A percentile compares a stretch with the other conserved stretches of the same genome.
Evolutionary conservation across 2,797 vertebrate species (phyloP).

Genomic region (Poecilia gillii): DNA sequence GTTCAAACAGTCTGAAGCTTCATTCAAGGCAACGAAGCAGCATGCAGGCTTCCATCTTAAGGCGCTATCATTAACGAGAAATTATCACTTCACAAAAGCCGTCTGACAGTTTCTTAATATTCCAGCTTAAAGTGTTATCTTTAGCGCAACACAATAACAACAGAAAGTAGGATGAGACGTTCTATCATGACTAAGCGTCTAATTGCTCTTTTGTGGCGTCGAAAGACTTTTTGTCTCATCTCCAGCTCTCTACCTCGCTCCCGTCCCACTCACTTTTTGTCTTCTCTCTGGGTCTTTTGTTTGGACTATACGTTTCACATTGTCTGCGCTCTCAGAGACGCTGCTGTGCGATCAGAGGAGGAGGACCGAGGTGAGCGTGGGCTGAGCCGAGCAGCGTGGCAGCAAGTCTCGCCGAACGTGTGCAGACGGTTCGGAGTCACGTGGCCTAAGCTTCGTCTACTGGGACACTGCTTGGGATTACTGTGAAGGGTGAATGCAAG

Average conservation of each 20-base stretch:
- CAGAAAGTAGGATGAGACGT: slow-evolving; percentile 41
- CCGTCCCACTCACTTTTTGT: slow-evolving; percentile 60
- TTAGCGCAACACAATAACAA: slow-evolving; percentile 36
- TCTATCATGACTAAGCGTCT: slow-evolving; percentile 57
- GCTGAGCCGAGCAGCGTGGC: slow-evolving; percentile 28
- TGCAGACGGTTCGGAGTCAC: slow-evolving; percentile 34
- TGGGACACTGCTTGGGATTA: slow-evolving; percentile 30
- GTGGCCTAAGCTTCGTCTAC: slow-evolving; percentile 39
- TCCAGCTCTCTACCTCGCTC: slow-evolving; percentile 48
- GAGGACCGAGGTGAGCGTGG: slow-evolving; percentile 46
- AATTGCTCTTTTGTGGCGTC: slow-evolving; percentile 49
- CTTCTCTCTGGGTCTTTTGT: slow-evolving; percentile 56
- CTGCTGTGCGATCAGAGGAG: slow-evolving; percentile 37
- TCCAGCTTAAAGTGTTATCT: slow-evolving; percentile 23
- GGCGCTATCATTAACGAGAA: not conserved
- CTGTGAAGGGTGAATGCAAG: slow-evolving; percentile 28
- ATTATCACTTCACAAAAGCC: not conserved
- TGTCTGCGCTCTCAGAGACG: slow-evolving; percentile 48
- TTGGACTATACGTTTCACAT: slow-evolving; percentile 61
- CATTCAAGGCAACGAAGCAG: not conserved
- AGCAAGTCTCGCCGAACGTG: slow-evolving; percentile 27
- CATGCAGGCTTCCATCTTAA: not conserved
- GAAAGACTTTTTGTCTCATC: slow-evolving; percentile 66
- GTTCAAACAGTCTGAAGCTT: not conserved
- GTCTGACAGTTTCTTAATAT: slow-evolving; percentile 21